These are phyloP conservation scores for Polietes domitor DNA, from an alignment of 2,888 invertebrate species.

Conservation along the genomic window DNA sequence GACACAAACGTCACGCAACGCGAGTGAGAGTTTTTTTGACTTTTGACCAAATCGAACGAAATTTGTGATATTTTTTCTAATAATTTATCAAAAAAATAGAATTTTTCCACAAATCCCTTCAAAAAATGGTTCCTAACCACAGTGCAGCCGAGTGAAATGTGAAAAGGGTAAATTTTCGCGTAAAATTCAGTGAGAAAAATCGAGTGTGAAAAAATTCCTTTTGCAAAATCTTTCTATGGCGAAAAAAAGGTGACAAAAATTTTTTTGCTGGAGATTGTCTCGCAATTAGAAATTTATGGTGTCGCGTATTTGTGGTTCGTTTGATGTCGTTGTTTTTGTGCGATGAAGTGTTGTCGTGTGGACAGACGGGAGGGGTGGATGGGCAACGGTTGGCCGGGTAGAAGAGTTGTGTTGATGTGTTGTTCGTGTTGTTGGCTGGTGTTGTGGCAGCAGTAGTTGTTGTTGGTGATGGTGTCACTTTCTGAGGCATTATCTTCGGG, in stretches of 20 bases:
- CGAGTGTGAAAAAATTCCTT: conserved; percentile 22
- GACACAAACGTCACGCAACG: conserved; percentile 77
- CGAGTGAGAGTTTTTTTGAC: conserved; percentile 76
- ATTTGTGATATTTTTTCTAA: conserved; percentile 71
- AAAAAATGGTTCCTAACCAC: conserved; percentile 68
- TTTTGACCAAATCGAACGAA: conserved; percentile 71
- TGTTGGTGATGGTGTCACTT: conserved; percentile 6
- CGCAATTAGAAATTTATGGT: conserved; percentile 68
- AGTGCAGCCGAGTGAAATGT: conserved; percentile 61
- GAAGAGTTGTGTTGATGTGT: conserved; percentile 33
- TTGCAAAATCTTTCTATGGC: neutral
- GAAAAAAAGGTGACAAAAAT: conserved; percentile 38
- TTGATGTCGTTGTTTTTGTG: conserved; percentile 64
- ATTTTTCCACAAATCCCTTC: conserved; percentile 59
- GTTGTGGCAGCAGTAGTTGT: conserved; percentile 28
- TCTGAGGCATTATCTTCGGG: neutral
- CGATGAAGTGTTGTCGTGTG: conserved; percentile 30
- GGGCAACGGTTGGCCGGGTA: neutral
- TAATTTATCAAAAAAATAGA: conserved; percentile 65
- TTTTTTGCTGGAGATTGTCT: conserved; percentile 63
- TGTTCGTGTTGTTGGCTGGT: conserved; percentile 32
- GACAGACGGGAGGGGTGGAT: conserved; percentile 8
- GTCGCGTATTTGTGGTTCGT: conserved; percentile 69
- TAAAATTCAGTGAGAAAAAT: conserved; percentile 19
- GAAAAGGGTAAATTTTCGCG: conserved; percentile 38